Conservation (phyloP, 2,113 vertebrate species). For the Pygoscelis adeliae region DNA sequence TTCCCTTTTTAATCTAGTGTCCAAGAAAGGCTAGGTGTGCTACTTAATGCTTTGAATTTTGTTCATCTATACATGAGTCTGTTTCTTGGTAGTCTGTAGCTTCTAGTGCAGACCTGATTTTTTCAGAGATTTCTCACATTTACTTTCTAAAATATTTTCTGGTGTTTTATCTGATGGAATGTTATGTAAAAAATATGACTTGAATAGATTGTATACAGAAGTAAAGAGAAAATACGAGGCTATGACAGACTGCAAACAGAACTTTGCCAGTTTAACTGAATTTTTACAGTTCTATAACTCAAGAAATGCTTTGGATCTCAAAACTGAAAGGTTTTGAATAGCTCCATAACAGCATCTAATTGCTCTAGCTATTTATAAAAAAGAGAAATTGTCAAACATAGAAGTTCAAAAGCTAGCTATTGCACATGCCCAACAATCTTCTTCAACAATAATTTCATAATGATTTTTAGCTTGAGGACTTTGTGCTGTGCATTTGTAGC, state of each 20-base stretch:
- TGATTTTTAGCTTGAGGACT: conserved; percentile 68
- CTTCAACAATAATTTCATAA: conserved; percentile 62
- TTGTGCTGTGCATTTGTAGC: conserved; percentile 42
- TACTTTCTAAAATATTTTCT: conserved; percentile 12
- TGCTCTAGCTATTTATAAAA: conserved; percentile 55
- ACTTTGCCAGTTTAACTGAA: conserved; percentile 5
- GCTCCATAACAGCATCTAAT: conserved; percentile 46
- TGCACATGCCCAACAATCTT: conserved; percentile 29
- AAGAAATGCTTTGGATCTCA: conserved; percentile 12
- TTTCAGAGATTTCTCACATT: background rate
- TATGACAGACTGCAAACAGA: conserved; percentile 35
- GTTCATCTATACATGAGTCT: background rate
- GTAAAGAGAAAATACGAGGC: background rate
- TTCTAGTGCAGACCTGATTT: background rate
- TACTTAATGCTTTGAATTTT: background rate
- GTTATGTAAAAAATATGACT: background rate
- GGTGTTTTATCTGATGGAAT: background rate
- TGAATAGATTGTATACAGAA: background rate
- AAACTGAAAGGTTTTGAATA: conserved; percentile 41
- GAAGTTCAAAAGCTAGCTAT: conserved; percentile 9
- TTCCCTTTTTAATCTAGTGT: conserved; percentile 6
- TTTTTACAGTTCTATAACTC: conserved; percentile 38
- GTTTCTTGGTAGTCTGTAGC: background rate
- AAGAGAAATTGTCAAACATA: conserved; percentile 17
- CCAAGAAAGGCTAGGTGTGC: background rate